Base-by-base conservation (phyloP, 2,888 invertebrate genomes). In the Eupithecia subfuscata region DNA sequence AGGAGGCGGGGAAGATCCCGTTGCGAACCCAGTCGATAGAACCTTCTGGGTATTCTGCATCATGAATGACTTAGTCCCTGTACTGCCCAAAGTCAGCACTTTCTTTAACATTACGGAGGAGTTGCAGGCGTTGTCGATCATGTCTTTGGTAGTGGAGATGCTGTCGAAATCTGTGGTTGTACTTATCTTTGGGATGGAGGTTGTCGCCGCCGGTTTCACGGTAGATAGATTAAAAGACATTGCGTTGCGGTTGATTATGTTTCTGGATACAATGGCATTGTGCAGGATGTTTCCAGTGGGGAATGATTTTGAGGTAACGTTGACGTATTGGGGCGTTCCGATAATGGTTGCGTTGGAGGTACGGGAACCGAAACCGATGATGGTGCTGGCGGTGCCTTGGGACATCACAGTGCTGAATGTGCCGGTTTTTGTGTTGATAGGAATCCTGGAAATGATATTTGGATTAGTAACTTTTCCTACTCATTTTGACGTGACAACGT, bases 31-130 rank as follows among this genome's bases (percentile, higher is more conserved):
- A 34, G 94, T 93, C 0, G 94, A 93, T 45, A 94, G 80, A 22
- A 95, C 92, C 79, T 95, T 95, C 80, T 95, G 95, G 3, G 94
- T 94, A 76, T 94, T 95, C 75, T 94, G 95, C 95, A 95, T 95
- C 91, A 95, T 91, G 76, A 94, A 95, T 0, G 95, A 95, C 77
- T 95, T 95, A 6, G 92, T 90, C 0, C 94, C 95, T 0, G 94
- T 87, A 70, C 95, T 95, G 69, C 95, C 95, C 60, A 95, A 82
- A 60, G 95, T 95, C 2, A 95, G 84, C 0, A 95, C 95, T 80
- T 95, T 95, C 79, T 95, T 95, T 78, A 95, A 82, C 95, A 95
- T 95, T 12, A 95, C 92, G 4, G 95, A 95, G 0, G 95, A 95
- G 78, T 94, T 95, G 80, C 95, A 95, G 0, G 95, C 93, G 77